phyloP scores from a whole-genome alignment of 2,888 invertebrate genomes.

The Carcina quercana region DNA sequence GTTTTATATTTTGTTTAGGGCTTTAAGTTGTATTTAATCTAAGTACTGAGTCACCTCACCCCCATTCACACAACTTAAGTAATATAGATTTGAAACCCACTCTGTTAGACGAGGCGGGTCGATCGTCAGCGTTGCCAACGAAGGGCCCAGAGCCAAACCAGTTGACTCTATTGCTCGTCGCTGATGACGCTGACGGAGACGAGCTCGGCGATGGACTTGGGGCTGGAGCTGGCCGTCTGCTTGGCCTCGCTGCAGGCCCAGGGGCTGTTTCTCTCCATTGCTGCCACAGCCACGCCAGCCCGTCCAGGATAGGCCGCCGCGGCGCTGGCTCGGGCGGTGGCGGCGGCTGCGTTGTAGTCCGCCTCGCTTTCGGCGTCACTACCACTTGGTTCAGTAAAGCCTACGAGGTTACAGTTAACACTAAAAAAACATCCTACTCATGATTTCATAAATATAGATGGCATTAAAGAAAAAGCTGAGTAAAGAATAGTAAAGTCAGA shows the following conservation, averaged over 20 bases:
- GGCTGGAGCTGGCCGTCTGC: conserved; percentile 36
- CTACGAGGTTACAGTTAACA: conserved; percentile 60
- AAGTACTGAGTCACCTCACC: conserved; percentile 55
- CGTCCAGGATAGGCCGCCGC: conserved; percentile 67
- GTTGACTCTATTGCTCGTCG: conserved; percentile 48
- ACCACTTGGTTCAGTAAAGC: conserved; percentile 75
- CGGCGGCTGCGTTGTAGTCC: conserved; percentile 53
- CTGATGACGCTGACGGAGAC: conserved; percentile 31
- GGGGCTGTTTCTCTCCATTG: conserved; percentile 73
- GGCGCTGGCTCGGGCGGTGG: conserved; percentile 55
- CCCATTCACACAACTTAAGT: conserved; percentile 63
- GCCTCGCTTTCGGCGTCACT: conserved; percentile 66
- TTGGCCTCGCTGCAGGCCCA: conserved; percentile 35
- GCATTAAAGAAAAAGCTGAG: background rate
- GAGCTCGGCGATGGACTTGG: conserved; percentile 39
- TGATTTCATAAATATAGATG: conserved; percentile 7
- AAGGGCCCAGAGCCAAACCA: conserved; percentile 70
- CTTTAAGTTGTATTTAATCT: conserved; percentile 53
- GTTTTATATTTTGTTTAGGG: no score
- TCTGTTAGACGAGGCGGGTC: conserved; percentile 48
- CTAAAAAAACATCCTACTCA: conserved; percentile 21
- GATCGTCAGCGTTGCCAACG: conserved; percentile 62
- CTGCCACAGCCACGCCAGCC: conserved; percentile 75
- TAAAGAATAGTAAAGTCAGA: background rate
- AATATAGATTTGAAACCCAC: conserved; percentile 68